Base-by-base conservation (phyloP, 1,140 invertebrate genomes). In the Tetraneura akinire region DNA sequence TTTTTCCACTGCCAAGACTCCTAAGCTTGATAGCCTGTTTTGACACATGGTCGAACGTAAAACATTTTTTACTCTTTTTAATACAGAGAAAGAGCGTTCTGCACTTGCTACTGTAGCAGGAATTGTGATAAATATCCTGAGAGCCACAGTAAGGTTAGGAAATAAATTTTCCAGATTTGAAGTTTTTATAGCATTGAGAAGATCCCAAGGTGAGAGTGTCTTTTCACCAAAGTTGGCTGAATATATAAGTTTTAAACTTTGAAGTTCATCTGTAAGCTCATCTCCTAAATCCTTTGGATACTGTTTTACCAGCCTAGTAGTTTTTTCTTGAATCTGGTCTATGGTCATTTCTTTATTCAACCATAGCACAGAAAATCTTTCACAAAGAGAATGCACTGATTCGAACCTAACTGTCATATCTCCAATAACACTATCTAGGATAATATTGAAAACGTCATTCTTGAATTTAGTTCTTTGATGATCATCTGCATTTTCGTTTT, bases 101-200 rank as follows among this genome's bases (percentile, higher is more conserved):
- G 45, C 45, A 47, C 45, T 47, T 47, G 45, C 45, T 47, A 47
- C 45, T 47, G 45, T 47, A 47, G 45, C 45, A 47, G 45, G 45
- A 47, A 47, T 47, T 47, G 45, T 47, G 10, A 47, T 47, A 47
- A 47, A 47, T 47, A 47, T 47, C 45, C 1, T 95, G 97, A 86
- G 95, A 93, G 85, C 86, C 87, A 62, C 86, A 86, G 0, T 85
- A 87, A 73, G 85, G 85, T 70, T 86, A 86, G 81, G 87, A 89
- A 83, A 84, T 86, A 70, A 83, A 21, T 55, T 55, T 21, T 55
- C 53, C 53, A 55, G 21, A 10, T 55, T 55, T 55, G 18, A 21
- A 21, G 53, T 21, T 55, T n/a, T 55, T 21, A 55, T 55, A n/a
- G 53, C 53, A 23, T 55, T 55, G 18, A 55, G 21, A n/a, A 55